These are phyloP conservation scores for Protodeltote pygarga DNA, from an alignment of 2,888 invertebrate genomes.

Conservation along the genomic window DNA sequence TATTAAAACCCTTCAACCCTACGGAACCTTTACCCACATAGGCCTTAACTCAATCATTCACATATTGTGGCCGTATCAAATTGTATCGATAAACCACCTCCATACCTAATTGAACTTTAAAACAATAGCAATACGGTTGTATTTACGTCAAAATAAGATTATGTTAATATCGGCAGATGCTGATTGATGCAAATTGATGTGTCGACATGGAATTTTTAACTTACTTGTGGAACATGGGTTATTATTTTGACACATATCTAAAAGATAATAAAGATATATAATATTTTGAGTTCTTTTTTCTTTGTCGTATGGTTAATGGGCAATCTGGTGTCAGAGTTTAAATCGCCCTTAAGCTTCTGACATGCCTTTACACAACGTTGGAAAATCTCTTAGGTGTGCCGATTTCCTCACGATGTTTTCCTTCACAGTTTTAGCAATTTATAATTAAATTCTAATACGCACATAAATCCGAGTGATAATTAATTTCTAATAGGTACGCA, in stretches of 20 bases:
- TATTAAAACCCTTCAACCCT: constrained; percentile 21
- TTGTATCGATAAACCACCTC: neutral
- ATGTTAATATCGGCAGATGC: constrained; percentile 34
- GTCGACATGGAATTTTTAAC: constrained; percentile 45
- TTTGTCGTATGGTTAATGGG: neutral
- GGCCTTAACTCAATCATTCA: constrained; percentile 19
- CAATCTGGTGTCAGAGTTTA: too few species aligned
- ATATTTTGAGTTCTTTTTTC: neutral
- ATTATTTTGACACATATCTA: constrained; percentile 25
- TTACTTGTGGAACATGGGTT: constrained; percentile 32
- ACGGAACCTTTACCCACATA: constrained; percentile 27
- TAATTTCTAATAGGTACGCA: too few species aligned
- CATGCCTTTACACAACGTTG: too few species aligned
- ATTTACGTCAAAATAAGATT: neutral
- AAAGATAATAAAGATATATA: too few species aligned
- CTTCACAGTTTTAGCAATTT: too few species aligned
- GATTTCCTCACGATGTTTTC: too few species aligned
- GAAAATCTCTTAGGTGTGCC: too few species aligned
- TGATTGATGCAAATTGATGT: constrained; percentile 51
- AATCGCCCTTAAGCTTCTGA: too few species aligned
- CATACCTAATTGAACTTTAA: constrained; percentile 8
- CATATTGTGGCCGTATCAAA: constrained; percentile 26
- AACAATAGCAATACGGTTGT: neutral
- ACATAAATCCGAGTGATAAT: too few species aligned
- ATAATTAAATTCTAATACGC: too few species aligned